Conservation (phyloP, 2,888 invertebrate species). For the Agrochola macilenta region DNA sequence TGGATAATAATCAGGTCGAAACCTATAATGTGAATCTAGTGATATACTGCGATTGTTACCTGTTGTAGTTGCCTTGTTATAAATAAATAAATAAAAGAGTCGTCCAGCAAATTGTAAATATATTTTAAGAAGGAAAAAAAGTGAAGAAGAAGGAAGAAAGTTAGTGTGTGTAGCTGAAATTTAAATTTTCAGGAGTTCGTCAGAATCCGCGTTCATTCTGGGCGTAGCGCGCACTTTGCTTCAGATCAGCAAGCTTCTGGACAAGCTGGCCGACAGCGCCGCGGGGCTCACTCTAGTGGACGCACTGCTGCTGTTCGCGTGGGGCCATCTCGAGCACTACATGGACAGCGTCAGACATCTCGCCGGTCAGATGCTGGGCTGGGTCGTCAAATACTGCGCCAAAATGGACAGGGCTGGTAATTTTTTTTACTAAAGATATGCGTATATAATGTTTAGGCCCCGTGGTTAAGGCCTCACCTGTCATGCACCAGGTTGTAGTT, state of each 20-base stretch:
- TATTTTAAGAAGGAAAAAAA: neutral
- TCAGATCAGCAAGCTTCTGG: slow-evolving; percentile 75
- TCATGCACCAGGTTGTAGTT: neutral
- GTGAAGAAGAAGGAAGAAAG: no score
- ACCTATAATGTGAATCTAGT: no score
- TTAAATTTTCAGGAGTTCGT: slow-evolving; percentile 74
- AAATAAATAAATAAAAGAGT: no score
- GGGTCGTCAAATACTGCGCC: slow-evolving; percentile 76
- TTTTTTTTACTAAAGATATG: no score
- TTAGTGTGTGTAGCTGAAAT: neutral
- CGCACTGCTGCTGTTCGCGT: slow-evolving; percentile 82
- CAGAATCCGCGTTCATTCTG: slow-evolving; percentile 79
- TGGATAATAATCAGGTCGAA: no score
- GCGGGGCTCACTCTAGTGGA: slow-evolving; percentile 67
- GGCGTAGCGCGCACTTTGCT: slow-evolving; percentile 79
- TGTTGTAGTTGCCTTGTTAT: no score
- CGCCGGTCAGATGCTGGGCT: slow-evolving; percentile 85
- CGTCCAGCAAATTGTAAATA: neutral
- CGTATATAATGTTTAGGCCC: neutral
- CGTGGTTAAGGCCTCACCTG: neutral
- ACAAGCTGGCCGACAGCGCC: slow-evolving; percentile 32
- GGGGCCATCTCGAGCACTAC: slow-evolving; percentile 91
- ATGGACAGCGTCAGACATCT: slow-evolving; percentile 92
- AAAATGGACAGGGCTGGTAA: slow-evolving; percentile 77
- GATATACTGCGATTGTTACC: no score